Base-by-base conservation (phyloP, 2,888 invertebrate species). In the Drosophila siamana region DNA sequence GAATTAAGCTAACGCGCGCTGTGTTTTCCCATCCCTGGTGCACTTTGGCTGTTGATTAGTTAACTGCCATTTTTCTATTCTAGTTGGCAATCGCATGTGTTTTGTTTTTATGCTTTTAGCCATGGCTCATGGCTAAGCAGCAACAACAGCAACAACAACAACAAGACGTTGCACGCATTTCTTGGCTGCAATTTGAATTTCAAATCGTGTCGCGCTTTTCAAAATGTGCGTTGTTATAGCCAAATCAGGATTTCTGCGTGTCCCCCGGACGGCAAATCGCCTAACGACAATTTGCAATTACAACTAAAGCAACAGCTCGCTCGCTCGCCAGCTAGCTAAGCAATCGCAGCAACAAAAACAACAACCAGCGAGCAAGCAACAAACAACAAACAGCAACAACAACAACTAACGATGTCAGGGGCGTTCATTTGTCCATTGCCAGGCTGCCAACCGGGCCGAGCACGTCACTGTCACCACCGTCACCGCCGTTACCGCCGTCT, bases 211-310 rank as follows among this genome's bases (percentile, higher is more conserved):
- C 80, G 73, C 64, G 69, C 63, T 79, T 77, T 69, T 74, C 41
- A 80, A 82, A 80, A 86, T 84, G 88, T 85, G 88, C 86, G 86
- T 85, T 88, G 88, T 85, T 85, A 80, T 86, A 63, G 73, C 85
- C 85, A 86, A 86, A 86, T 86, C 85, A 86, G 85, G 85, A 86
- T 88, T 86, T 86, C 88, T 86, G 88, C 85, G 88, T 88, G 76
- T 72, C 62, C 80, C 44, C 78, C 67, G 69, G 16, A 47, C 57
- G 13, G 48, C 66, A 54, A 63, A 75, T 59, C 85, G 69, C 63
- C 82, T 67, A 83, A 79, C 87, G 61, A 71, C 87, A 83, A 83
- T 86, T 86, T 82, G 69, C 87, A 86, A 86, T 83, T 86, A 85
- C 79, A 83, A 71, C 79, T 63, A 76, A 68, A 84, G 65, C 81